These are phyloP conservation scores for Stigmatopora argus DNA, from an alignment of 2,113 vertebrate species.

Conservation along the genomic window DNA sequence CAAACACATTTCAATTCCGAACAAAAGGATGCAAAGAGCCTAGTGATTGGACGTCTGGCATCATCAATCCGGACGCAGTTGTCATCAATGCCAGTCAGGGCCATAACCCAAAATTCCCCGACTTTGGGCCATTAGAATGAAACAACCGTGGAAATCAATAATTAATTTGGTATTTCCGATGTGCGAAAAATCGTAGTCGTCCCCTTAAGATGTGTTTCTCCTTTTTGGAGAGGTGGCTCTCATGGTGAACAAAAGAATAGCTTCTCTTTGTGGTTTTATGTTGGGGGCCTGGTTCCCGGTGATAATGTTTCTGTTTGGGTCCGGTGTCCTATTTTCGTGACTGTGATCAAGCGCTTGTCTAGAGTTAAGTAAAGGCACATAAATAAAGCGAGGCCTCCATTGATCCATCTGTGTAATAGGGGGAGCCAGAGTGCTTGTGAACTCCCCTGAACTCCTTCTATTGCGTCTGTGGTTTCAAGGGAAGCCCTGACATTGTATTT, in stretches of 20 bases:
- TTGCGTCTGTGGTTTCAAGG: constrained; percentile 50
- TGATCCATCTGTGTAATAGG: constrained; percentile 57
- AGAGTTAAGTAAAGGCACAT: constrained; percentile 48
- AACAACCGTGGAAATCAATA: constrained; percentile 4
- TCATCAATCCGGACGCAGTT: not conserved
- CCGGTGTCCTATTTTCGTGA: constrained; percentile 45
- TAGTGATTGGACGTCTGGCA: not conserved
- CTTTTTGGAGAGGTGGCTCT: not conserved
- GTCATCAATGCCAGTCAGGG: not conserved
- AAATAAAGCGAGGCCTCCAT: constrained; percentile 61
- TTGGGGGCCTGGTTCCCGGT: constrained; percentile 6
- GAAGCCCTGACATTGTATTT: constrained; percentile 64
- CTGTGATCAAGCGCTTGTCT: constrained; percentile 55
- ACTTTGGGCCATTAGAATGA: not conserved
- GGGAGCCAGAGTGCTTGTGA: constrained; percentile 52
- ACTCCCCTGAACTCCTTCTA: constrained; percentile 58
- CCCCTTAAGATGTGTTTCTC: not conserved
- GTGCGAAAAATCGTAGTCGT: not conserved
- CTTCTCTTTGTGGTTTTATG: not conserved
- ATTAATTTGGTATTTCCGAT: not conserved
- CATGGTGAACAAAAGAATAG: not conserved
- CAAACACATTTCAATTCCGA: no score
- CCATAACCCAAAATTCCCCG: not conserved
- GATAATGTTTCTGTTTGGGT: constrained; percentile 49
- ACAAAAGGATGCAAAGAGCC: no score